phyloP scores from a whole-genome alignment of 2,113 vertebrate genomes.

The Brevimyrus niger region DNA sequence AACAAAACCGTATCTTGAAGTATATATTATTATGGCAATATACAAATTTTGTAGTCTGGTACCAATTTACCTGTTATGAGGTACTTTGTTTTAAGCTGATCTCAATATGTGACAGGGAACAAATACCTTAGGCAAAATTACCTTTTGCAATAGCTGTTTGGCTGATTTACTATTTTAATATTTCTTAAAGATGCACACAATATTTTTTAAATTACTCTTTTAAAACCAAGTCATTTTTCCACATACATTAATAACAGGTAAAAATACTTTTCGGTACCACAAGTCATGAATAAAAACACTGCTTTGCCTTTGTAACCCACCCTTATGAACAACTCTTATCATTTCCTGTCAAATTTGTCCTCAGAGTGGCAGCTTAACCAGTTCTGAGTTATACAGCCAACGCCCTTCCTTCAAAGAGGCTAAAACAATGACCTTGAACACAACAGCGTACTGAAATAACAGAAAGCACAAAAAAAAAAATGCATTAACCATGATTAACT shows the following conservation, averaged over 20 bases:
- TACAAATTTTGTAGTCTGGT: neutral
- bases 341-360: neutral
- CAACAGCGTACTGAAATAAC: neutral
- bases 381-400: neutral
- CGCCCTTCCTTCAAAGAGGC: neutral
- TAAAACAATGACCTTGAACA: neutral
- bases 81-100: neutral
- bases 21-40: neutral
- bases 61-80: neutral
- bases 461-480: neutral
- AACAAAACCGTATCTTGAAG: neutral
- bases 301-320: neutral
- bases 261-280: neutral
- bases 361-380: neutral
- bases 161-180: neutral
- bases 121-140: neutral
- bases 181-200: neutral
- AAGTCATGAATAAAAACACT: neutral
- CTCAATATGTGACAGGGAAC: neutral
- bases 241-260: neutral
- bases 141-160: neutral
- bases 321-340: neutral
- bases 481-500: neutral
- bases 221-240: neutral
- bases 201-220: neutral